Base-by-base conservation (phyloP, 2,797 vertebrate genomes). In the Typhlichthys subterraneus region DNA sequence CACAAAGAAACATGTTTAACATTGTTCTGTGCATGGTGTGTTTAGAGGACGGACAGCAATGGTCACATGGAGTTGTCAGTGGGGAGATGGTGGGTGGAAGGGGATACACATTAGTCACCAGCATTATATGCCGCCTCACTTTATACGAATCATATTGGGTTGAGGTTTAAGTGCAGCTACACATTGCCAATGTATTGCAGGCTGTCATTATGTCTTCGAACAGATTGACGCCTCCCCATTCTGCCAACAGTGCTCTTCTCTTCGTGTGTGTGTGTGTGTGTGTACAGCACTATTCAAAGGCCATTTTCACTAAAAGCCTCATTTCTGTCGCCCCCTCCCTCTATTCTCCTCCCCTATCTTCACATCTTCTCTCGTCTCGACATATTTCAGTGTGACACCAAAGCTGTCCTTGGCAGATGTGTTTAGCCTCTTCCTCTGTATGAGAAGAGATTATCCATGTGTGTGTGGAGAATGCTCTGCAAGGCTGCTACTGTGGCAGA, bases 361-460 rank as follows among this genome's bases (percentile, higher is more conserved):
- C 29, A 69, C 51, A 5, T 52, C 65, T 50, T 64, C 48, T 58
- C 57, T 69, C 13, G 9, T 46, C 55, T 57, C 56, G 6, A 38
- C 33, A 38, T 53, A 17, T 13, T 31, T 42, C 61, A 53, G 67
- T 53, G 53, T 77, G 72, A 70, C 55, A 62, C 55, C 69, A 67
- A 53, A 71, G 69, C 65, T 50, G 17, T 63, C 74, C 64, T 75
- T 65, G 69, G 55, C 68, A 69, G 49, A 46, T 57, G 58, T 62
- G 58, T 4, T 23, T 23, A 23, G 23, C 23, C 60, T 65, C 66
- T 82, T 76, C 84, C 65, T 63, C 76, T 60, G 23, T 65, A 47
- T 72, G 74, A 72, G 72, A 75, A 46, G 67, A 75, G 79, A 84
- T 85, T 72, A 82, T 77, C 83, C 33, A 54, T 48, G 65, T 29